These are phyloP conservation scores for Drosophila nr. perissopoda DNA, from an alignment of 2,888 invertebrate species.

Conservation along the genomic window DNA sequence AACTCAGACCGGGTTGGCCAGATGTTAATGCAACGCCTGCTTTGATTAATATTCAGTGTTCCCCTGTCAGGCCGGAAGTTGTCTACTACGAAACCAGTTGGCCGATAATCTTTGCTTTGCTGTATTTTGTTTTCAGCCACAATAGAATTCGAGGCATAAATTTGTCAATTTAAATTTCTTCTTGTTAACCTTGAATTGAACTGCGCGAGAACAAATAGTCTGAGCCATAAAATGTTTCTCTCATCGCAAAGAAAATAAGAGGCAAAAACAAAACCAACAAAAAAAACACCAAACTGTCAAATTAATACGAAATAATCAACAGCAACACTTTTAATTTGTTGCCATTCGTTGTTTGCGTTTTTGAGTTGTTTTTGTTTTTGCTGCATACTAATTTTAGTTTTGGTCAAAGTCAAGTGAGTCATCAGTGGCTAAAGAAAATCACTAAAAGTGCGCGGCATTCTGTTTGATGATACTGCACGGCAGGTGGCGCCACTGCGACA, in stretches of 20 bases:
- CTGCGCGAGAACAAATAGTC: slow-evolving; percentile 26
- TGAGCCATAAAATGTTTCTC: slow-evolving; percentile 31
- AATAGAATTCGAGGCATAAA: slow-evolving; percentile 11
- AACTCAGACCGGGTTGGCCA: slow-evolving; percentile 7
- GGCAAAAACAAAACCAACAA: not conserved
- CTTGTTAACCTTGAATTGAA: slow-evolving; percentile 45
- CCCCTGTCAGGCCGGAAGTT: slow-evolving; percentile 44
- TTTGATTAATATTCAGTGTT: slow-evolving; percentile 31
- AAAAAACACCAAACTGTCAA: slow-evolving; percentile 39
- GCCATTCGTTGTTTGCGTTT: slow-evolving; percentile 30
- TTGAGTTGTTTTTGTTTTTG: slow-evolving; percentile 42
- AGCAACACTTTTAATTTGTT: slow-evolving; percentile 65
- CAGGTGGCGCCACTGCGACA: slow-evolving; percentile 66
- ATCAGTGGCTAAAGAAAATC: slow-evolving; percentile 33
- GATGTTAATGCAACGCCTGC: slow-evolving; percentile 35
- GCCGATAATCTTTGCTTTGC: slow-evolving; percentile 7
- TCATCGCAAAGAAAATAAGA: slow-evolving; percentile 10
- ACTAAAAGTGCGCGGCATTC: slow-evolving; percentile 38
- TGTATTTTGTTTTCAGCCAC: not conserved
- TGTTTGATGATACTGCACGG: slow-evolving; percentile 46
- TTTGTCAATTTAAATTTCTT: slow-evolving; percentile 23
- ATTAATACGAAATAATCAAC: slow-evolving; percentile 53
- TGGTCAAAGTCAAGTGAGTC: slow-evolving; percentile 78
- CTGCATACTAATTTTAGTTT: slow-evolving; percentile 74
- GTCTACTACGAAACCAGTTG: slow-evolving; percentile 13